Evolutionary conservation across 2,113 vertebrate species (phyloP), one percentile per base, ranked within the genome.

Genomic region (Malurus alboscapulatus): DNA sequence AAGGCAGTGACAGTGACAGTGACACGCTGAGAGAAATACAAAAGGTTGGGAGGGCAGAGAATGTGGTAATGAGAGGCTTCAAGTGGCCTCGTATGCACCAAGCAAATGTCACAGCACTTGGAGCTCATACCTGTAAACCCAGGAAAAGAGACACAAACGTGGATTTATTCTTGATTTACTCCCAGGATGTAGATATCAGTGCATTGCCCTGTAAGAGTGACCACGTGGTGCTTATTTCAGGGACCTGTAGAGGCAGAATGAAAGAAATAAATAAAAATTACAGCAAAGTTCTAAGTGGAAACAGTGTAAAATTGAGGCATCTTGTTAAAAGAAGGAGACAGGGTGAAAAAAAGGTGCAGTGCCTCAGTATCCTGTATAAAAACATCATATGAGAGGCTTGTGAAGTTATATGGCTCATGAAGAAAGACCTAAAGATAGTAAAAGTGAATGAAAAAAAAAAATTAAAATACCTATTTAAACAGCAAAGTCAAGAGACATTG

Each of bases 1-100:
- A 92, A 92, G 85, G 44, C 58, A 30, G 75, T 65, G 55, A 80
- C 92, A 95, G 85, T 53, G 87, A 76, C 79, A 87, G 84, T 67
- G 85, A 94, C 85, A 88, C 0, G 79, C 75, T 44, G 88, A 40
- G 88, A 85, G 82, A 69, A 88, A 90, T 45, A 30, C 63, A 32
- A 19, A 75, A 62, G 82, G 85, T 45, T 83, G 71, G 38, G 32
- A 83, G 71, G 82, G 71, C 40, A 90, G 67, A 30, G 66, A 47
- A 71, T 26, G 45, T 1, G 1, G 54, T 69, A 73, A 88, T 85
- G 88, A 85, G 93, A 84, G 82, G 6, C 55, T 88, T 85, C 54
- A 66, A 65, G 87, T 19, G 67, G 82, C 85, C 29, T 88, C 2
- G 0, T 22, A 2, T 2, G 20, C 51, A 3, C 29, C 0, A 0